Base-by-base conservation (phyloP, 2,888 invertebrate genomes). In the Ischnus inquisitorius region DNA sequence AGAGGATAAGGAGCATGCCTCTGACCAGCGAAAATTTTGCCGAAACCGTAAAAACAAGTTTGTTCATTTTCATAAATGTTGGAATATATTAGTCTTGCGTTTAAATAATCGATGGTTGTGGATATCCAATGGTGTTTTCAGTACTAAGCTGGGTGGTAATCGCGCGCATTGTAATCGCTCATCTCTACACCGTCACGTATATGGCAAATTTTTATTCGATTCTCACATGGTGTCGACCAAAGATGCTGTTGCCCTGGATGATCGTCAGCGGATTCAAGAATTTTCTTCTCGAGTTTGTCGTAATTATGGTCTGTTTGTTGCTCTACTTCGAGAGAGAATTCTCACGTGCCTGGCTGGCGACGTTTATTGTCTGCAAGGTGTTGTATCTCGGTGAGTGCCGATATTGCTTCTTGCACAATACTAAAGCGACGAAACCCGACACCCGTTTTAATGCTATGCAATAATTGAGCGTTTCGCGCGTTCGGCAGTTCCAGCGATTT, bases 241-340 rank as follows among this genome's bases (percentile, higher is more conserved):
- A 88, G 34, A 82, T 91, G 3, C 82, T 93, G 12, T n/a, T 92
- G 16, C 91, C 92, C 3, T 93, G 93, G 93, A 79, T 93, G 43
- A 82, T 89, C 5, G 69, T 91, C 3, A 91, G 91, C 34, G 90
- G 90, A 8, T 81, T 93, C 12, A 90, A 91, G 71, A 90, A 91
- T 64, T 82, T 92, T 41, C 43, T 90, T 4, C 87, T 92, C 14
- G 92, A 93, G 81, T 76, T 88, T 0, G 57, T 92, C 16, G 85
- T 90, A 1, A 46, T 90, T 0, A 34, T 78, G 0, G 79, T 91
- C 3, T 86, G 88, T 0, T 41, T 90, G 2, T 41, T 90, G 10
- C 85, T 92, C 14, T 91, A 90, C 87, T 71, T 85, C 34, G 87
- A 89, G 28, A 82, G 80, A 16, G 81, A 81, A 10, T 83, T 91